Evolutionary conservation across 2,113 vertebrate species (phyloP).

Genomic region (Notothenia rossii): DNA sequence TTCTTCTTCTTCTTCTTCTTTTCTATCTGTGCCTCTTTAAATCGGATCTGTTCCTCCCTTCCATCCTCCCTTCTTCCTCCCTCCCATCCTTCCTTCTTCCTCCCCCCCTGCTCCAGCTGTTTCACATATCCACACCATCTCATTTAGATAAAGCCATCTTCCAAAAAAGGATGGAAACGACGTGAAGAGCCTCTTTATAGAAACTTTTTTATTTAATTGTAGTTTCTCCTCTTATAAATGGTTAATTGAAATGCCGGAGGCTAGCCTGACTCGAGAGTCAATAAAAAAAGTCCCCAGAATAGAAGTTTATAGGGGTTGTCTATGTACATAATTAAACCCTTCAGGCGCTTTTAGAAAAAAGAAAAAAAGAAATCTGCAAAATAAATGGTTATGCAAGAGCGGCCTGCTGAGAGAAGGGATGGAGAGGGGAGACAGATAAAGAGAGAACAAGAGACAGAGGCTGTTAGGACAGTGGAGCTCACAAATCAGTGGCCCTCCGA

Average conservation of each 20-base stretch:
- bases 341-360: slow-evolving; percentile 89
- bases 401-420: slow-evolving; percentile 67
- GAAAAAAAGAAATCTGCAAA: slow-evolving; percentile 77
- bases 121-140: slow-evolving; percentile 85
- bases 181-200: slow-evolving; percentile 91
- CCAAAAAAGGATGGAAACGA: slow-evolving; percentile 81
- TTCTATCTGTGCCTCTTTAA: slow-evolving; percentile 22
- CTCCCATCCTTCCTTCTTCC: slow-evolving; percentile 6
- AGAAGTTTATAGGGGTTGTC: slow-evolving; percentile 98
- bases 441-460: slow-evolving; percentile 75
- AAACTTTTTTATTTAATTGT: slow-evolving; percentile 93
- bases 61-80: background rate
- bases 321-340: slow-evolving; percentile 99
- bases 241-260: slow-evolving; percentile 99
- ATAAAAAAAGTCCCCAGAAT: slow-evolving; percentile 98
- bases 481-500: slow-evolving; percentile 85
- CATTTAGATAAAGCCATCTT: slow-evolving; percentile 81
- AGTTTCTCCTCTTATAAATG: slow-evolving; percentile 94
- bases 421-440: slow-evolving; percentile 69
- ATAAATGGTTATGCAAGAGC: slow-evolving; percentile 77
- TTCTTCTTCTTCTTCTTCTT: slow-evolving; percentile 8
- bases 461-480: slow-evolving; percentile 65
- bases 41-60: background rate
- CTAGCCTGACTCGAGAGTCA: slow-evolving; percentile 92
- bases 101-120: slow-evolving; percentile 69